Evolutionary conservation across 2,888 invertebrate species (phyloP).

Genomic region (Epicampocera succincta): DNA sequence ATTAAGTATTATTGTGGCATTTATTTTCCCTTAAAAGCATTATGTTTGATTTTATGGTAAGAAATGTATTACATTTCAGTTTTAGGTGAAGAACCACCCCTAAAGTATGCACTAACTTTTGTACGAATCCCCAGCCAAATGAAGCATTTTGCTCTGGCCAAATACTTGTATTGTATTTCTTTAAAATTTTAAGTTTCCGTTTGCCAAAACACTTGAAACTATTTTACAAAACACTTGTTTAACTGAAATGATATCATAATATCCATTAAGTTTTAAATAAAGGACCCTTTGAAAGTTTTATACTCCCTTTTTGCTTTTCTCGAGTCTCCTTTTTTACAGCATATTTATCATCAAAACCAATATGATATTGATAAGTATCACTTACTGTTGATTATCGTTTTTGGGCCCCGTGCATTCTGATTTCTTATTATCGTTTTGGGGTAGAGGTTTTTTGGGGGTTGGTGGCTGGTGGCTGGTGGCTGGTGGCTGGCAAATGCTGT

Average conservation of each 20-base stretch:
- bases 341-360: constrained; percentile 55
- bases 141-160: constrained; percentile 1
- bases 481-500: neutral
- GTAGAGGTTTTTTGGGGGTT: neutral
- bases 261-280: neutral
- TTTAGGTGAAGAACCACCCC: constrained; percentile 12
- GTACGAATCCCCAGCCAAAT: constrained; percentile 8
- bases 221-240: constrained; percentile 49
- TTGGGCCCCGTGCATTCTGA: constrained; percentile 31
- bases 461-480: neutral
- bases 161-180: too few species aligned
- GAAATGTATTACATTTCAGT: neutral
- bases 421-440: neutral
- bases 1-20: constrained; percentile 15
- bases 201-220: constrained; percentile 40
- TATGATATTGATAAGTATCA: constrained; percentile 69
- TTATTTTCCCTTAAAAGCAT: constrained; percentile 1
- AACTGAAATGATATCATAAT: constrained; percentile 45
- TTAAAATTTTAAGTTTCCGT: constrained; percentile 51
- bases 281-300: neutral
- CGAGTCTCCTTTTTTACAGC: neutral
- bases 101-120: constrained; percentile 36
- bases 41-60: neutral
- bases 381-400: constrained; percentile 68
- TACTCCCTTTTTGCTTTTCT: neutral